Percentiles rank a stretch among this genome's conserved stretches.
phyloP scores from a whole-genome alignment of 1,140 invertebrate species.

The Drosophila bocqueti region DNA sequence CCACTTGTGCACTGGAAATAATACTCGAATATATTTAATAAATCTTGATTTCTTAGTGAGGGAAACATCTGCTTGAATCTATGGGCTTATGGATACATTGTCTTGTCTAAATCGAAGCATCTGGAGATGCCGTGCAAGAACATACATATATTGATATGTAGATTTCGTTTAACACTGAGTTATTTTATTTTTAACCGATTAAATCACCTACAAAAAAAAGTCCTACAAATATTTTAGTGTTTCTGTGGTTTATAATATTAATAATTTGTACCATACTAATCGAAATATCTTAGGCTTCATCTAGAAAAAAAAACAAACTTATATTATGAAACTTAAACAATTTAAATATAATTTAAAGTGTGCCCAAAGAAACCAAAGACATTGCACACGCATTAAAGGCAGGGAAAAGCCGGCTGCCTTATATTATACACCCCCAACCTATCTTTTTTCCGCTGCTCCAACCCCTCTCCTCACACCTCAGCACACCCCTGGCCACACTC shows the following conservation, averaged over 20 bases:
- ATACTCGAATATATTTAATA: background rate
- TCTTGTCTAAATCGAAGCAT: background rate
- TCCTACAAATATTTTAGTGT: too few relatives aligned
- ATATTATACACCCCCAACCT: background rate
- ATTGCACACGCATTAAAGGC: conserved; percentile 51
- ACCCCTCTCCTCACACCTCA: background rate
- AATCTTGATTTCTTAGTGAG: background rate
- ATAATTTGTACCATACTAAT: too few relatives aligned
- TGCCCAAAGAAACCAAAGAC: conserved; percentile 38
- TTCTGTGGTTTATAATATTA: too few relatives aligned
- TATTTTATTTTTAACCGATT: too few relatives aligned
- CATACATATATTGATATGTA: too few relatives aligned
- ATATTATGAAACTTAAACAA: background rate
- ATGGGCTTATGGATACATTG: background rate
- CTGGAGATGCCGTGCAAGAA: background rate
- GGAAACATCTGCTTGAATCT: background rate
- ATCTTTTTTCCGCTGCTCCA: background rate
- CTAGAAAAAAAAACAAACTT: background rate
- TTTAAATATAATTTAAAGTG: background rate
- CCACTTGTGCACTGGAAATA: conserved; percentile 1
- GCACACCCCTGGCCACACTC: conserved; percentile 60
- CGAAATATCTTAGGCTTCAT: background rate
- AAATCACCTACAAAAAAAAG: too few relatives aligned
- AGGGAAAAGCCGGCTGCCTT: conserved; percentile 13
- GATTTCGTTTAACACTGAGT: too few relatives aligned